Evolutionary conservation across 1,140 invertebrate species (phyloP).

Genomic region (Sycophaga agraensis): DNA sequence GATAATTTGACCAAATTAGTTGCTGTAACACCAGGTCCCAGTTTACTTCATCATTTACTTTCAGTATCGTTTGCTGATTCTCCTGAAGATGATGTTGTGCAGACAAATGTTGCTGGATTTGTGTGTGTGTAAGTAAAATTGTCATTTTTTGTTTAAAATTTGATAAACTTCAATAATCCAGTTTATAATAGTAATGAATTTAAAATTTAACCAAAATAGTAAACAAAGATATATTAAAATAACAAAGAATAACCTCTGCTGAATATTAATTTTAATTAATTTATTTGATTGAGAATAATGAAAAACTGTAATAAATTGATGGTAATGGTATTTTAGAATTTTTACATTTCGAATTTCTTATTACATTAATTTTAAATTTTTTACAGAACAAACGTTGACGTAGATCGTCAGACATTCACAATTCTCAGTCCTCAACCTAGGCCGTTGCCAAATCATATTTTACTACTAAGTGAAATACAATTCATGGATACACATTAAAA

Average conservation of each 20-base stretch:
- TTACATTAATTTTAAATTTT: slow-evolving; percentile 28
- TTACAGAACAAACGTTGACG: slow-evolving; percentile 84
- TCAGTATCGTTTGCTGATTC: slow-evolving; percentile 83
- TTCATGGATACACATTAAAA: slow-evolving; percentile 83
- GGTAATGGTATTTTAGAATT: too few relatives aligned
- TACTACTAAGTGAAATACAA: slow-evolving; percentile 80
- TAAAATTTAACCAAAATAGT: too few relatives aligned
- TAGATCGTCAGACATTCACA: slow-evolving; percentile 82
- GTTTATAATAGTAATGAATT: slow-evolving; percentile 19
- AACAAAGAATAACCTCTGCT: slow-evolving; percentile 6
- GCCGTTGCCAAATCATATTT: slow-evolving; percentile 81
- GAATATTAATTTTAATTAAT: background rate
- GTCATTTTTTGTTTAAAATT: slow-evolving; percentile 7
- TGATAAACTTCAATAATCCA: slow-evolving; percentile 10
- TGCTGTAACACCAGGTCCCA: slow-evolving; percentile 70
- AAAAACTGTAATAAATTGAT: background rate
- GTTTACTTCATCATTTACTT: slow-evolving; percentile 84
- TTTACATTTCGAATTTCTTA: background rate
- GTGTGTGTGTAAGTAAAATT: slow-evolving; percentile 85
- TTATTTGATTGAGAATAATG: background rate
- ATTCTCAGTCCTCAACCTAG: slow-evolving; percentile 90
- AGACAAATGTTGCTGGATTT: slow-evolving; percentile 89
- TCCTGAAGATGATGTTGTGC: slow-evolving; percentile 76
- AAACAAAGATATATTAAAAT: background rate
- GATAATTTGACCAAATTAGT: slow-evolving; percentile 93